Conservation (phyloP, 2,797 vertebrate species). For the Falco columbarius region DNA sequence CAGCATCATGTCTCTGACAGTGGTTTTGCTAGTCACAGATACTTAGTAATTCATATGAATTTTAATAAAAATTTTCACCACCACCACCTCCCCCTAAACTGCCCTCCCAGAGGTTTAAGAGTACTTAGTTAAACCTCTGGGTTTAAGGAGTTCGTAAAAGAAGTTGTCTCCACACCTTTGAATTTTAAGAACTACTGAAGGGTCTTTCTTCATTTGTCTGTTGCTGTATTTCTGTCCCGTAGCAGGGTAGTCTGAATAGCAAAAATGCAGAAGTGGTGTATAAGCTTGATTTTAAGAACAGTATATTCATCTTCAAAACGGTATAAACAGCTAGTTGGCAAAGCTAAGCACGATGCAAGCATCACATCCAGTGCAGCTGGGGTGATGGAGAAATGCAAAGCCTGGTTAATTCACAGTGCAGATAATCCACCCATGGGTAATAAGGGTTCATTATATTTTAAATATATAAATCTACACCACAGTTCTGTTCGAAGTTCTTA, state of each 20-base stretch:
- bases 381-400: slow-evolving; percentile 46
- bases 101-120: neutral
- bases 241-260: neutral
- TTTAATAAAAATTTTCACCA: neutral
- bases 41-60: neutral
- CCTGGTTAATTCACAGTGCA: slow-evolving; percentile 23
- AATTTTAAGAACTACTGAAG: neutral
- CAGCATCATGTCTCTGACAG: neutral
- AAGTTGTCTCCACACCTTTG: neutral
- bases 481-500: neutral
- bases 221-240: neutral
- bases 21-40: neutral
- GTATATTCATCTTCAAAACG: neutral
- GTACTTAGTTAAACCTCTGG: neutral
- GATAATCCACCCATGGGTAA: neutral
- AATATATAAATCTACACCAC: neutral
- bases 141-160: neutral
- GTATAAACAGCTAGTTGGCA: neutral
- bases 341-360: neutral
- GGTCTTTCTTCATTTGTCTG: neutral
- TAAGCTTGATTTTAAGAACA: neutral
- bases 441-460: slow-evolving; percentile 22
- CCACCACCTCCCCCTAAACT: neutral
- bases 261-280: neutral
- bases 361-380: neutral